phyloP scores from a whole-genome alignment of 2,888 invertebrate species.

The Tanypteryx hageni region DNA sequence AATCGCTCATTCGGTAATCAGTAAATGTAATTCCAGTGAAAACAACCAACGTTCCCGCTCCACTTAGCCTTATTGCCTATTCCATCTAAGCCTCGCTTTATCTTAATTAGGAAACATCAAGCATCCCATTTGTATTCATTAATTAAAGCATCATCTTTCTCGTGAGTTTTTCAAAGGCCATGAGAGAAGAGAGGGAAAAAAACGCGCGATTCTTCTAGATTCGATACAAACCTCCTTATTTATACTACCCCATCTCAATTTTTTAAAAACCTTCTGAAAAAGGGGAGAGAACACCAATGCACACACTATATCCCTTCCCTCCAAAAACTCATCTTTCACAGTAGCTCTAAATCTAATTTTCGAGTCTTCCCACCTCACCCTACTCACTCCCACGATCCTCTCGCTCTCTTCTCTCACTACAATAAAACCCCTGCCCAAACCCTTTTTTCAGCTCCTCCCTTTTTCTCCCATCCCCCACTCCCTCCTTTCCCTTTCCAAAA shows the following conservation, averaged over 20 bases:
- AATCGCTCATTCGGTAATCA: no score
- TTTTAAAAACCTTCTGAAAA: background rate
- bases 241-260: background rate
- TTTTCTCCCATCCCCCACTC: background rate
- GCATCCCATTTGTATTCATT: slow-evolving; percentile 17
- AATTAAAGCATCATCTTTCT: slow-evolving; percentile 13
- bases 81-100: background rate
- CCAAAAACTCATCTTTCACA: background rate
- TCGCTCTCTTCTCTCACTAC: background rate
- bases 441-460: background rate
- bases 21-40: no score
- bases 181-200: background rate
- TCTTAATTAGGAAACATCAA: slow-evolving; percentile 35
- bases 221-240: slow-evolving; percentile 23
- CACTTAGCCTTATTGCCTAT: background rate
- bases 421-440: no score
- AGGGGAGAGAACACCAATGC: background rate
- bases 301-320: background rate
- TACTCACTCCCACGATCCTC: background rate
- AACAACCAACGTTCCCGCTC: no score
- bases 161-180: slow-evolving; percentile 2
- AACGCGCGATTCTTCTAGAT: background rate
- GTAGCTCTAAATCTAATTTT: slow-evolving; percentile 13
- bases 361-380: background rate
- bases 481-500: background rate